Percentiles rank a stretch among this genome's conserved stretches.
These are phyloP conservation scores for Acyrthosiphon pisum DNA, from an alignment of 1,140 invertebrate species.

Conservation along the genomic window DNA sequence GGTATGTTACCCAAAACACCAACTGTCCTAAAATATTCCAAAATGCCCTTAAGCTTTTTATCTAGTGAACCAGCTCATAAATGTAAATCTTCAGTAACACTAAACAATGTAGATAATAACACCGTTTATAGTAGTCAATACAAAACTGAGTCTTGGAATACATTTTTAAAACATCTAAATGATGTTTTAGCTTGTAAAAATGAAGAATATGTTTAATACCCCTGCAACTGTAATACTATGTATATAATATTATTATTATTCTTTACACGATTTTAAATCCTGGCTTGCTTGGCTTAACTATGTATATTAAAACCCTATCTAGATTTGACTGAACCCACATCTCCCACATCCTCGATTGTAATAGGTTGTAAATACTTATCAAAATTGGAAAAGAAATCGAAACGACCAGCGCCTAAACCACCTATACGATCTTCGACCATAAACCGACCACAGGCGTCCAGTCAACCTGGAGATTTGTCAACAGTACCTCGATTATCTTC, in stretches of 20 bases:
- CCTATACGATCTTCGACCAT: slow-evolving; percentile 30
- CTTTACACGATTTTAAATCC: neutral
- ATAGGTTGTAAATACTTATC: slow-evolving; percentile 45
- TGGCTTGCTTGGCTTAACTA: slow-evolving; percentile 39
- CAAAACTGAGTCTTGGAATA: slow-evolving; percentile 43
- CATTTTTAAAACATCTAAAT: slow-evolving; percentile 44
- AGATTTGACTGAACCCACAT: slow-evolving; percentile 51
- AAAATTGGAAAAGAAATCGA: slow-evolving; percentile 28
- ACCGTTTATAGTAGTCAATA: neutral
- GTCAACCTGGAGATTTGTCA: neutral
- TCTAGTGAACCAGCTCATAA: neutral
- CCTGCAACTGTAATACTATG: neutral
- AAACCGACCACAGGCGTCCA: neutral
- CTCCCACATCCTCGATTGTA: slow-evolving; percentile 30
- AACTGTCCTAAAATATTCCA: slow-evolving; percentile 42
- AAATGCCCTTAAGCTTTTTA: slow-evolving; percentile 51
- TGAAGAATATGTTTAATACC: slow-evolving; percentile 44
- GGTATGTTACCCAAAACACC: slow-evolving; percentile 38
- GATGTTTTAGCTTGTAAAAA: slow-evolving; percentile 42
- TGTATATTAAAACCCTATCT: slow-evolving; percentile 46
- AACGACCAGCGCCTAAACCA: slow-evolving; percentile 43
- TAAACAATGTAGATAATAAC: neutral
- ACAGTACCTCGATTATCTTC: slow-evolving; percentile 35
- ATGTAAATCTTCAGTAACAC: slow-evolving; percentile 7
- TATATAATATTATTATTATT: slow-evolving; percentile 37